Conservation (phyloP, 2,888 invertebrate genomes). For the Rhagium mordax region DNA sequence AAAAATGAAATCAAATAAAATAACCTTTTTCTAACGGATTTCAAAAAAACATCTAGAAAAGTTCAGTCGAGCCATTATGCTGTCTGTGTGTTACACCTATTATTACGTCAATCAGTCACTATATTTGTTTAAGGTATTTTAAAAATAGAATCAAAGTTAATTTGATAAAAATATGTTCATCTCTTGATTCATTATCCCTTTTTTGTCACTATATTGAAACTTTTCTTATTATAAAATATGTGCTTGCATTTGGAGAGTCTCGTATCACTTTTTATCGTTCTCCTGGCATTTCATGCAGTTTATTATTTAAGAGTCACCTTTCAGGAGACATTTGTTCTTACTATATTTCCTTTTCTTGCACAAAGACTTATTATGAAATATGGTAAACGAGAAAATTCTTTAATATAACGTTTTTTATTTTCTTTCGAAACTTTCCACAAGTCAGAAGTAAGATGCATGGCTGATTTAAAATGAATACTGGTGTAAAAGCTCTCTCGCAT, state of each 20-base stretch:
- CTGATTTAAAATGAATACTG: not conserved
- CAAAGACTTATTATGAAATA: not conserved
- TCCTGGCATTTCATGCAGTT: not conserved
- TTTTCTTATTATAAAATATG: conserved; percentile 4
- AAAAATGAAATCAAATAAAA: no score
- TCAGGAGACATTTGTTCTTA: not conserved
- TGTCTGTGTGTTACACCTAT: no score
- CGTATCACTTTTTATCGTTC: not conserved
- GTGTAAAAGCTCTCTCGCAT: not conserved
- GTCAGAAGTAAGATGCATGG: not conserved
- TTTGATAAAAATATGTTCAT: no score
- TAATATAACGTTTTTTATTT: conserved; percentile 5
- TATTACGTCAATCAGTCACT: no score
- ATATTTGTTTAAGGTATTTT: no score
- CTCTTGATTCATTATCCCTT: no score
- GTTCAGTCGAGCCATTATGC: no score
- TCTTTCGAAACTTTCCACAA: not conserved
- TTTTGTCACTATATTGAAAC: not conserved
- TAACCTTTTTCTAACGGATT: no score
- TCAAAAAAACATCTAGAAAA: no score
- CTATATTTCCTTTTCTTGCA: not conserved
- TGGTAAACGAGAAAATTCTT: conserved; percentile 1
- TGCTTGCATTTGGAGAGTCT: not conserved
- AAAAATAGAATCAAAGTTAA: no score
- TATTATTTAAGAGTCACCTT: conserved; percentile 7